Evolutionary conservation across 2,888 invertebrate genomes (phyloP).

Genomic region (Eilema caniola): DNA sequence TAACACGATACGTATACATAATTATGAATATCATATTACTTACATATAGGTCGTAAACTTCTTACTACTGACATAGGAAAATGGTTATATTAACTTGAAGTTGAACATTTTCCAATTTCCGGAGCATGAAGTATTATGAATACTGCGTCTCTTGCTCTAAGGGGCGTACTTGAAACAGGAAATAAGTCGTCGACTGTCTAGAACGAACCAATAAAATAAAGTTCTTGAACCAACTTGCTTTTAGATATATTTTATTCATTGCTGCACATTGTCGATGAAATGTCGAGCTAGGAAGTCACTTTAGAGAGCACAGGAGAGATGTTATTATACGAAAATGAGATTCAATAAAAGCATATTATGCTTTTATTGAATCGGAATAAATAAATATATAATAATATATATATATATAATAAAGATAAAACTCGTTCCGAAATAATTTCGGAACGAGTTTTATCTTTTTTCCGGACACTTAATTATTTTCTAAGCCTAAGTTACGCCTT

Average conservation of each 20-base stretch:
- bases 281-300: neutral
- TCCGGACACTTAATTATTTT: too few relatives aligned
- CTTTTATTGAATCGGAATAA: too few relatives aligned
- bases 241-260: constrained; percentile 17
- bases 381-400: too few relatives aligned
- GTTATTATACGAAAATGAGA: neutral
- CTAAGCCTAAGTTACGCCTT: too few relatives aligned
- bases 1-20: neutral
- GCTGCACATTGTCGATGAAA: constrained; percentile 5
- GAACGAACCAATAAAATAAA: constrained; percentile 31
- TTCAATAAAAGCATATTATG: neutral
- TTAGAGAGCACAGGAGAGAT: neutral
- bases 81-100: constrained; percentile 32
- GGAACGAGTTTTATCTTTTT: too few relatives aligned
- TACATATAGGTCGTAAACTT: neutral
- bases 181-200: constrained; percentile 41
- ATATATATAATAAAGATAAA: too few relatives aligned
- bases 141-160: constrained; percentile 33
- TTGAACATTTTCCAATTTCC: constrained; percentile 52
- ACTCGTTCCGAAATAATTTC: too few relatives aligned
- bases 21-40: neutral
- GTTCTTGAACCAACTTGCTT: neutral
- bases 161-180: constrained; percentile 40
- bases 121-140: constrained; percentile 47
- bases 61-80: constrained; percentile 25